Conservation (phyloP, 2,113 vertebrate genomes). For the Ptilorrhoa leucosticta region DNA sequence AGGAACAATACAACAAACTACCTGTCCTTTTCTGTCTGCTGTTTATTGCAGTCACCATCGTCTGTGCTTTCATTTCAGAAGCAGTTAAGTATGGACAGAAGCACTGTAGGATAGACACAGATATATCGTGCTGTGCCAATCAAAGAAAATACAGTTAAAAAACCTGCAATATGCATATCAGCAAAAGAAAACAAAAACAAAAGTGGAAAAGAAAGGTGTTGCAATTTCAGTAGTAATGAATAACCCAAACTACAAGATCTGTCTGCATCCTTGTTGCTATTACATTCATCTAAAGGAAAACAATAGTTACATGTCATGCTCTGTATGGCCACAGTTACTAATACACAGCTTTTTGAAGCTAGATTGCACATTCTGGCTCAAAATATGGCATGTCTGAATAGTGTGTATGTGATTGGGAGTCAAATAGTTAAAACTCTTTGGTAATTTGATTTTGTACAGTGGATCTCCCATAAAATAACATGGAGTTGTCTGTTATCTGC, state of each 20-base stretch:
- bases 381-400: background rate
- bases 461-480: background rate
- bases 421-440: background rate
- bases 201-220: background rate
- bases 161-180: background rate
- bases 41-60: background rate
- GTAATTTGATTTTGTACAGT: background rate
- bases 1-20: background rate
- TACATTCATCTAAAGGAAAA: background rate
- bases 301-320: background rate
- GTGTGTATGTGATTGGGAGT: background rate
- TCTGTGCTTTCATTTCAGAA: background rate
- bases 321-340: background rate
- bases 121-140: background rate
- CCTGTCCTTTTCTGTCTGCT: background rate
- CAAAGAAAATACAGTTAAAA: background rate
- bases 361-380: background rate
- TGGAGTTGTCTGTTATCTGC: background rate
- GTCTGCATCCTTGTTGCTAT: background rate
- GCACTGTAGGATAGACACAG: background rate
- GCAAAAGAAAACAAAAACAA: background rate
- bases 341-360: background rate
- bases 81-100: background rate
- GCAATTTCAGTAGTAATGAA: background rate
- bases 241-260: background rate